Evolutionary conservation across 2,113 vertebrate genomes (phyloP).

Genomic region (Tiliqua scincoides): DNA sequence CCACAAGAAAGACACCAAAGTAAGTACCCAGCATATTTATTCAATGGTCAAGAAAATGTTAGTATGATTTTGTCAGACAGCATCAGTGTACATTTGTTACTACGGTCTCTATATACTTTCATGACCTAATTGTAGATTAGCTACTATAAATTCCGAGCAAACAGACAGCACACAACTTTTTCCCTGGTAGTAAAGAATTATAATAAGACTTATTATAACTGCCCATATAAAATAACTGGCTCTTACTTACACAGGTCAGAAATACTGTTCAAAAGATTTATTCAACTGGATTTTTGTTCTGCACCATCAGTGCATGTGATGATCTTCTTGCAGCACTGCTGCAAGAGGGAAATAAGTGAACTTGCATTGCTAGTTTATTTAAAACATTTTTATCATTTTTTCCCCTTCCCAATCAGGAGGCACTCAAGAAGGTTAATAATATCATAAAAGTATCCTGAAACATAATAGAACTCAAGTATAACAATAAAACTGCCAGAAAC

Average conservation of each 20-base stretch:
- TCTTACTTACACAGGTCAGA: not conserved
- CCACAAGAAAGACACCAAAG: conserved; percentile 19
- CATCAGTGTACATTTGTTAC: not conserved
- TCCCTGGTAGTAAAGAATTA: not conserved
- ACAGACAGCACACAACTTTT: not conserved
- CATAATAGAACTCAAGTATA: no score
- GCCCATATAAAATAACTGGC: not conserved
- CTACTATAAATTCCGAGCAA: rapidly evolving
- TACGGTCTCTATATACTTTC: not conserved
- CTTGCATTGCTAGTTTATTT: no score
- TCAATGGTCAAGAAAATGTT: not conserved
- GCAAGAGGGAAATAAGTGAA: not conserved
- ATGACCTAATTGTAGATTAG: rapidly evolving
- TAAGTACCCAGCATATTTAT: not conserved
- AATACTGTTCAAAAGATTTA: not conserved
- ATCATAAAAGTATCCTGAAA: no score
- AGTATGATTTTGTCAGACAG: not conserved
- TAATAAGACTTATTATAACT: no score
- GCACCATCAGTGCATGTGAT: no score
- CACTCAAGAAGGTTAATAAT: no score
- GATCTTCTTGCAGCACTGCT: not conserved
- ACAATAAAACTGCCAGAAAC: no score
- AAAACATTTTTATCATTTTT: no score
- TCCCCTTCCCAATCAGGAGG: no score
- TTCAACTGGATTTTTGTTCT: no score